A percentile compares a stretch with the other conserved stretches of the same genome.
phyloP scores from a whole-genome alignment of 2,797 vertebrate genomes.

The Sternarchorhynchus goeldii region DNA sequence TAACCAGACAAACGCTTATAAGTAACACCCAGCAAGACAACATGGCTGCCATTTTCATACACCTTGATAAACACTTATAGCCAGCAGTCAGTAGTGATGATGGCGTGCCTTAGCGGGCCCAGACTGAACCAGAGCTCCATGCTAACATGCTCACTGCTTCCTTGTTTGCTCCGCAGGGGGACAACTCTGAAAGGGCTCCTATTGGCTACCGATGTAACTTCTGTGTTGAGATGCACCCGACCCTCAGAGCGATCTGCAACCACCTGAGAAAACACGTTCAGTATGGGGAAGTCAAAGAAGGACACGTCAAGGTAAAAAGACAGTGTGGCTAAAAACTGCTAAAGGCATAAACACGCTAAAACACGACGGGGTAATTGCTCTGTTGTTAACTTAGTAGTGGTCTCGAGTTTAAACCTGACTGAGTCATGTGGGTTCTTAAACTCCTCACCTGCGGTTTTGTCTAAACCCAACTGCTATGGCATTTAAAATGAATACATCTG shows the following conservation, averaged over 20 bases:
- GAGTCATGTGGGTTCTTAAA: neutral
- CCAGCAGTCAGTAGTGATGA: neutral
- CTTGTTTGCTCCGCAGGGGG: constrained; percentile 57
- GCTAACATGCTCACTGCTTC: neutral
- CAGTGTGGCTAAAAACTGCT: neutral
- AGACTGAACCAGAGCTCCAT: constrained; percentile 44
- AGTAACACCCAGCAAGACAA: neutral
- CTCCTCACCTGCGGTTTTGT: neutral
- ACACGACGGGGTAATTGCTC: neutral
- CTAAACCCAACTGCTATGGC: neutral
- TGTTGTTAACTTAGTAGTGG: neutral
- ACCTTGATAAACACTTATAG: neutral
- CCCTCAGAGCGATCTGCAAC: constrained; percentile 96
- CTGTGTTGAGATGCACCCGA: constrained; percentile 95
- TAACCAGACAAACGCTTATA: neutral
- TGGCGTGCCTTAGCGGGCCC: neutral
- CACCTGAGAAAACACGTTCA: constrained; percentile 97
- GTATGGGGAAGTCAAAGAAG: constrained; percentile 88
- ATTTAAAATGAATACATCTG: neutral
- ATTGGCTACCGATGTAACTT: constrained; percentile 98
- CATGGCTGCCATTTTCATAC: neutral
- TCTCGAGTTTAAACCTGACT: neutral
- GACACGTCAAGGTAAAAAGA: constrained; percentile 75
- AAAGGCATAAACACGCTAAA: neutral
- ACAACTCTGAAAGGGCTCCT: constrained; percentile 68